A percentile compares a stretch with the other conserved stretches of the same genome.
phyloP scores from a whole-genome alignment of 2,113 vertebrate genomes.

The Phrynosoma blainvillii region DNA sequence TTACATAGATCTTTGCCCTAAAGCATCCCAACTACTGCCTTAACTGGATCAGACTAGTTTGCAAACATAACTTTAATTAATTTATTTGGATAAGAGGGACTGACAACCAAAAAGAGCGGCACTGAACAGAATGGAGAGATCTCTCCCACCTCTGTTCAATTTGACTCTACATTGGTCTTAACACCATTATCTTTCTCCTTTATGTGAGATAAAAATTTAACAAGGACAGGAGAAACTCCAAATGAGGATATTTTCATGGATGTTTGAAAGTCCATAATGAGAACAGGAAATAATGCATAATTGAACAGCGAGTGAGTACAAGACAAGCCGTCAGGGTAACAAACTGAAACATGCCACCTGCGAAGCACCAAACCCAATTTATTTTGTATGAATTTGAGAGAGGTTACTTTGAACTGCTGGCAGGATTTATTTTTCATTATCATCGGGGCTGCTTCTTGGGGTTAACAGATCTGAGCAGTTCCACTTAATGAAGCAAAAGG shows the following conservation, averaged over 20 bases:
- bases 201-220: constrained; percentile 70
- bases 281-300: constrained; percentile 72
- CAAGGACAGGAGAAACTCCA: constrained; percentile 66
- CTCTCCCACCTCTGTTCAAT: constrained; percentile 13
- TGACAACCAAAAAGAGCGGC: neutral
- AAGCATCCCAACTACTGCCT: neutral
- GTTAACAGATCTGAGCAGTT: constrained; percentile 13
- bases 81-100: constrained; percentile 4
- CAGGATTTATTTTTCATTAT: constrained; percentile 30
- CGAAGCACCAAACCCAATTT: constrained; percentile 60
- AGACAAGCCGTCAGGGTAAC: constrained; percentile 70
- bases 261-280: constrained; percentile 74
- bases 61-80: neutral
- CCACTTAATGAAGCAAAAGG: constrained; percentile 33
- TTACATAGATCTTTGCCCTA: neutral
- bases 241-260: constrained; percentile 70
- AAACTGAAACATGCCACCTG: constrained; percentile 66
- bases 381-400: constrained; percentile 32
- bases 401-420: constrained; percentile 30
- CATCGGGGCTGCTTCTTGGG: constrained; percentile 1
- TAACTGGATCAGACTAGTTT: neutral
- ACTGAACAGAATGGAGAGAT: neutral
- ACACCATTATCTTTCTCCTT: constrained; percentile 59
- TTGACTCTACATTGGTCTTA: constrained; percentile 19
- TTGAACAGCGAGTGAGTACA: constrained; percentile 70